Base-by-base conservation (phyloP, 2,888 invertebrate species). In the Lasioglossum vierecki region DNA sequence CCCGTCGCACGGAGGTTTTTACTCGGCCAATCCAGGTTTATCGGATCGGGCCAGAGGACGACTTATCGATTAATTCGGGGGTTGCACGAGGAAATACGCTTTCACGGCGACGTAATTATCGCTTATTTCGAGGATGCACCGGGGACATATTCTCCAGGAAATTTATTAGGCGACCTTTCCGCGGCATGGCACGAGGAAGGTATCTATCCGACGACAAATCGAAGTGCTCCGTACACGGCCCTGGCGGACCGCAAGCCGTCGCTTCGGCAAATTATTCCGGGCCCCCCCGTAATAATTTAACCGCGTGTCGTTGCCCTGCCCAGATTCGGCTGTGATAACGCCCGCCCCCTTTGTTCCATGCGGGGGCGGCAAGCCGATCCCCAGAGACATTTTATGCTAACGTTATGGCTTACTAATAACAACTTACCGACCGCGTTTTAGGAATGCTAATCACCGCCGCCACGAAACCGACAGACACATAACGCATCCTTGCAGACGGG, bases 221-320 rank as follows among this genome's bases (percentile, higher is more conserved):
- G 79, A 79, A 88, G 85, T 30, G 63, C 84, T 76, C 82, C 85
- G 84, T 82, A 86, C 81, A 87, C 86, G 88, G 86, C 63, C 78
- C 79, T 89, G 91, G 93, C 92, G 89, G 77, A 89, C 92, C 93
- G 89, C 92, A 92, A 91, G 90, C 92, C 91, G 91, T 92, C 91
- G 90, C 89, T 80, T 82, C 88, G 89, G 85, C 93, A 91, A 93
- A 93, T 94, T 94, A 94, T 91, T 92, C 90, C 90, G 90, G 89
- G 85, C 91, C 53, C 53, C 22, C 8, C n/a, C 91, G 30, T 89
- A 91, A 93, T 94, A 93, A 94, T 93, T 94, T 91, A 93, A 89
- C 91, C 88, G 83, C 89, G 85, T 87, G 89, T 79, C 89, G 85
- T 90, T 89, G 88, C 91, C 88, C 88, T 88, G 88, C 78, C 90